Percentiles rank a stretch among this genome's conserved stretches.
phyloP scores from a whole-genome alignment of 2,888 invertebrate species.

The Watsonalla cultraria region DNA sequence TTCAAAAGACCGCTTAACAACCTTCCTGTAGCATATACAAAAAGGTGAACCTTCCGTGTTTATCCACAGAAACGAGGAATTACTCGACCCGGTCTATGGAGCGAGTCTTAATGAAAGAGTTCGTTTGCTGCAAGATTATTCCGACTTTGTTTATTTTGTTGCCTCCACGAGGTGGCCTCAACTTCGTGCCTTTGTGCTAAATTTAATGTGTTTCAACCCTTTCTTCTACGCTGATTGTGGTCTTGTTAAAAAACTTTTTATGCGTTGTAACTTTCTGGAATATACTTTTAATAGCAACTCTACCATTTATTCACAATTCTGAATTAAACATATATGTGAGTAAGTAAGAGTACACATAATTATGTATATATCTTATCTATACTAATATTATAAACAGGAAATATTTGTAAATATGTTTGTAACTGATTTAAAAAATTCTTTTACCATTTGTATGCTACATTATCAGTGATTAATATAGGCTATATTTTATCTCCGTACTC shows the following conservation, averaged over 20 bases:
- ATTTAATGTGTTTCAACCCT: conserved; percentile 8
- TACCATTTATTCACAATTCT: background rate
- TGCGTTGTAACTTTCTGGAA: background rate
- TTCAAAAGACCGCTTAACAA: background rate
- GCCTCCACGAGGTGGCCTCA: conserved; percentile 31
- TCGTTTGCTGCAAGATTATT: conserved; percentile 56
- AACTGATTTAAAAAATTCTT: no score
- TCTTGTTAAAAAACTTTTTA: background rate
- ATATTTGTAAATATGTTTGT: no score
- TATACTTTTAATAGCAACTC: no score
- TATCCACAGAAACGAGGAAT: conserved; percentile 45
- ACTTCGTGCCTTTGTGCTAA: conserved; percentile 23
- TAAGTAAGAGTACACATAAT: no score
- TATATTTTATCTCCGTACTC: no score
- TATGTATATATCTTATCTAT: no score
- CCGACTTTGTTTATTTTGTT: conserved; percentile 55
- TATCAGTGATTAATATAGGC: no score
- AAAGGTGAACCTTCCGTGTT: conserved; percentile 11
- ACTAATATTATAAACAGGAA: no score
- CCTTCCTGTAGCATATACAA: background rate
- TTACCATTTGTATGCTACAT: no score
- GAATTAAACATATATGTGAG: no score
- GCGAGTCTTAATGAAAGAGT: conserved; percentile 63
- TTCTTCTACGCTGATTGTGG: conserved; percentile 11
- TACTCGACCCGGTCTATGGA: conserved; percentile 42